Evolutionary conservation across 2,888 invertebrate genomes (phyloP).

Genomic region (Limenitis camilla): DNA sequence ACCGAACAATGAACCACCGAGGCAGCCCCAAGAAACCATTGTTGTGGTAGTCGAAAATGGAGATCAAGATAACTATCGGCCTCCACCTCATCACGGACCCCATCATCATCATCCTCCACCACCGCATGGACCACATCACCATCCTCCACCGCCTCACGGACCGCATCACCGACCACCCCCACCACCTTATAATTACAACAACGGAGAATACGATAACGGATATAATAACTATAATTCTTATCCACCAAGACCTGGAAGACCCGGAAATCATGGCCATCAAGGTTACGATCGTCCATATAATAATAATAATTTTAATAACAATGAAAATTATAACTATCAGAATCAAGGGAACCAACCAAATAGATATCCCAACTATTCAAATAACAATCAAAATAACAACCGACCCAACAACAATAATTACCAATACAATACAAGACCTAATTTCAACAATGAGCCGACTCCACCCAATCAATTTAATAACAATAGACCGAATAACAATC

Average conservation of each 20-base stretch:
- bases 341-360: slow-evolving; percentile 22
- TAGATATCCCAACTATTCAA: slow-evolving; percentile 11
- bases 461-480: slow-evolving; percentile 1
- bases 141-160: slow-evolving; percentile 3
- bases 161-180: slow-evolving; percentile 2
- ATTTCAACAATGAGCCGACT: neutral
- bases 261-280: slow-evolving; percentile 1
- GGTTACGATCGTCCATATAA: slow-evolving; percentile 5
- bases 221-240: neutral
- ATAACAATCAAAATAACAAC: slow-evolving; percentile 5
- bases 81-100: neutral
- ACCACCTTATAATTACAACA: neutral
- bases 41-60: slow-evolving; percentile 21
- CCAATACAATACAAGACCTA: neutral
- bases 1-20: slow-evolving; percentile 30
- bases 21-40: slow-evolving; percentile 21
- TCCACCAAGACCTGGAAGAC: neutral
- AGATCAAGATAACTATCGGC: neutral
- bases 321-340: slow-evolving; percentile 17
- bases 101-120: neutral
- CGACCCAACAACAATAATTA: slow-evolving; percentile 3
- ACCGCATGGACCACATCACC: neutral
- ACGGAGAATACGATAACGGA: slow-evolving; percentile 1
- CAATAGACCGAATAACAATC: slow-evolving; percentile 1
- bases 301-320: slow-evolving; percentile 16